Evolutionary conservation across 2,113 vertebrate species (phyloP).

Genomic region (Antechinus flavipes): DNA sequence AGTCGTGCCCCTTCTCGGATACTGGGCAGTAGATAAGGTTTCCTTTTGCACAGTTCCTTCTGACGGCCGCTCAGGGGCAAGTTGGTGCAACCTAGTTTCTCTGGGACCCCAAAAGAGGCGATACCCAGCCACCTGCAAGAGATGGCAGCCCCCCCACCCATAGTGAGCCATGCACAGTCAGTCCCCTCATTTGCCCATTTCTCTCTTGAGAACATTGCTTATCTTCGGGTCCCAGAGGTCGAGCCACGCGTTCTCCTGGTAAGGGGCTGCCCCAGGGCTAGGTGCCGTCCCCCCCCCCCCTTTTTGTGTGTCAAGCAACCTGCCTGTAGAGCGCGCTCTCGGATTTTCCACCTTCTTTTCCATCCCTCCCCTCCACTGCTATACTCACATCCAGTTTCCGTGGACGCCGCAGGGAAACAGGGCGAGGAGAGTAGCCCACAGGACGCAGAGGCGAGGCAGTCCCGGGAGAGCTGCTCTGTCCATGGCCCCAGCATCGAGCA

Average conservation of each 20-base stretch:
- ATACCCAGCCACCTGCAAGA: slow-evolving; percentile 93
- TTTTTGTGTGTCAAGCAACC: background rate
- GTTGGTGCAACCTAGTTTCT: slow-evolving; percentile 87
- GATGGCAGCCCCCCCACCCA: slow-evolving; percentile 32
- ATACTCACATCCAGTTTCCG: slow-evolving; percentile 95
- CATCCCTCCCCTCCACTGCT: background rate
- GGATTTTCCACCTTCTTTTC: background rate
- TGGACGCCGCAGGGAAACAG: slow-evolving; percentile 85
- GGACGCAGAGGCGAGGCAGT: slow-evolving; percentile 82
- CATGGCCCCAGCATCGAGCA: slow-evolving; percentile 89
- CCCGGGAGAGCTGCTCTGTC: slow-evolving; percentile 83
- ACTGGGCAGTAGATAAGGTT: slow-evolving; percentile 91
- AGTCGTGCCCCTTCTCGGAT: slow-evolving; percentile 92
- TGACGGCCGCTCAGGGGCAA: slow-evolving; percentile 89
- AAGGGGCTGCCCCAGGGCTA: background rate
- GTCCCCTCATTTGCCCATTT: background rate
- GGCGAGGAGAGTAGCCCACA: slow-evolving; percentile 85
- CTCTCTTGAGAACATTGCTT: background rate
- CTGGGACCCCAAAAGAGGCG: slow-evolving; percentile 87
- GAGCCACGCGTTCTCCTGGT: background rate
- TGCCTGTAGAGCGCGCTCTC: background rate
- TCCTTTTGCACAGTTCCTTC: slow-evolving; percentile 91
- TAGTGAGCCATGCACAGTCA: background rate
- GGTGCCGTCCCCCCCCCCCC: background rate
- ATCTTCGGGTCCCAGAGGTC: background rate